phyloP scores from a whole-genome alignment of 2,888 invertebrate species.

The Microctonus brassicae region DNA sequence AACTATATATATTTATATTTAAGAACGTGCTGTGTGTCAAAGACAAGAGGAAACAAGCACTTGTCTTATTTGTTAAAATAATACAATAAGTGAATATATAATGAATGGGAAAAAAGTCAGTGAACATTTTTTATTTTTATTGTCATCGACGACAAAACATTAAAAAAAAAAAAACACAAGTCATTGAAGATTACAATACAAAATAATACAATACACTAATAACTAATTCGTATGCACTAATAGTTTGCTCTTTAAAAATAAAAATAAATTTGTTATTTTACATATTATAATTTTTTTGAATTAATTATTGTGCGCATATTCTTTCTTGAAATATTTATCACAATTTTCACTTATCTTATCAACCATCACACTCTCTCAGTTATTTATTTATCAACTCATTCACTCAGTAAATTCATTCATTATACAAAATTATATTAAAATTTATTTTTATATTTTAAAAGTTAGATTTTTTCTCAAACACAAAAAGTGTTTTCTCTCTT shows the following conservation, averaged over 20 bases:
- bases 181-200: background rate
- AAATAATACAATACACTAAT: background rate
- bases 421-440: background rate
- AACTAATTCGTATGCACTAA: background rate
- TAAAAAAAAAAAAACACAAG: background rate
- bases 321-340: background rate
- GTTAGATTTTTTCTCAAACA: background rate
- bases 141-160: background rate
- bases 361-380: conserved; percentile 35
- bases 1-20: background rate
- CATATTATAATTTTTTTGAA: no score
- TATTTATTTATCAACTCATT: conserved; percentile 17
- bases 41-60: background rate
- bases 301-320: background rate
- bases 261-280: no score
- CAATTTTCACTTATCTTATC: conserved; percentile 4
- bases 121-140: background rate
- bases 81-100: background rate
- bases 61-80: background rate
- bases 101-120: background rate
- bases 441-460: background rate
- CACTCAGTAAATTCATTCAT: conserved; percentile 36
- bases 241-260: background rate
- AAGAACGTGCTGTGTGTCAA: background rate
- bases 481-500: conserved; percentile 14